phyloP scores from a whole-genome alignment of 2,113 vertebrate species.

The Brachyistius frenatus region DNA sequence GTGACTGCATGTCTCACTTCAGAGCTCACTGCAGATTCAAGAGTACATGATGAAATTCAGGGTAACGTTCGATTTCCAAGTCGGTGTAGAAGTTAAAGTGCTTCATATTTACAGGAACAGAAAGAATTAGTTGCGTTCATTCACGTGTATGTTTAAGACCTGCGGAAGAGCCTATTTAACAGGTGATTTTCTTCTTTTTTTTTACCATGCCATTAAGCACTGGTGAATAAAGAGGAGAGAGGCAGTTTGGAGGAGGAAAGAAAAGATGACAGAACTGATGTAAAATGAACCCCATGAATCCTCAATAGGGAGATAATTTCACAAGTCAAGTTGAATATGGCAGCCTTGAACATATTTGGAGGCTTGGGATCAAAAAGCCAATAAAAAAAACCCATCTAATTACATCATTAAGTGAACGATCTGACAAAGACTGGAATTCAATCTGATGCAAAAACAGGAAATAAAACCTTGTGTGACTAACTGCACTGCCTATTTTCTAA shows the following conservation, averaged over 20 bases:
- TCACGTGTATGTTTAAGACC: not conserved
- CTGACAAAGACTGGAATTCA: conserved; percentile 35
- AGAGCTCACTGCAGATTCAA: conserved; percentile 19
- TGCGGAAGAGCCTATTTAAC: not conserved
- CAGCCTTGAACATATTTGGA: conserved; percentile 29
- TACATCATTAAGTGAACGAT: conserved; percentile 45
- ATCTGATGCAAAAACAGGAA: conserved; percentile 44
- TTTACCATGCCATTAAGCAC: conserved; percentile 1
- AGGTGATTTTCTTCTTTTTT: conserved; percentile 6
- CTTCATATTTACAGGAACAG: conserved; percentile 15
- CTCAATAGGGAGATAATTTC: conserved; percentile 43
- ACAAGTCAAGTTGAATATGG: conserved; percentile 39
- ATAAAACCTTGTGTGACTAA: conserved; percentile 11
- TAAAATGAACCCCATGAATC: conserved; percentile 9
- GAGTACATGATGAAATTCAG: conserved; percentile 48
- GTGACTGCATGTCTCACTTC: conserved; percentile 17
- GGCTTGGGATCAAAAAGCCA: conserved; percentile 42
- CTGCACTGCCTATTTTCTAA: too few species aligned
- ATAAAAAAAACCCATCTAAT: conserved; percentile 40
- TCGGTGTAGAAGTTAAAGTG: conserved; percentile 10
- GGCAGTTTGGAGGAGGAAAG: not conserved
- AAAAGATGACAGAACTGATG: not conserved
- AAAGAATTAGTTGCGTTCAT: conserved; percentile 9
- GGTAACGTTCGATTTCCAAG: conserved; percentile 39
- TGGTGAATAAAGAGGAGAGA: not conserved